phyloP scores from a whole-genome alignment of 2,797 vertebrate species.

The Trachops cirrhosus region DNA sequence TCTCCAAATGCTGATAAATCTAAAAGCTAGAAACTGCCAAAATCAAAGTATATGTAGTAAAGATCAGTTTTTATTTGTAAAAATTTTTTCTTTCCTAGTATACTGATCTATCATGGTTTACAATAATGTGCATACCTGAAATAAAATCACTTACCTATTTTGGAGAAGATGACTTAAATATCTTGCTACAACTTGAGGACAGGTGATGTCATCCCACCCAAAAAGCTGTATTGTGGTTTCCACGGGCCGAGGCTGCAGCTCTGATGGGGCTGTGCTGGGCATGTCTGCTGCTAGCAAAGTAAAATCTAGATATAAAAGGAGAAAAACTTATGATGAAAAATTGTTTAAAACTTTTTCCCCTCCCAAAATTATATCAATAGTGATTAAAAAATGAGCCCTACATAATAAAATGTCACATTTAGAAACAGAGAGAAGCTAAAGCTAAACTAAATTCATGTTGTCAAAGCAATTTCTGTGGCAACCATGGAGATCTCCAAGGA shows the following conservation, averaged over 20 bases:
- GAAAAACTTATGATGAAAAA: slow-evolving; percentile 35
- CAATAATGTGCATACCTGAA: not conserved
- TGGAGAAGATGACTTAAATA: slow-evolving; percentile 94
- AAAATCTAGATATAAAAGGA: slow-evolving; percentile 87
- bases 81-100: not conserved
- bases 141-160: slow-evolving; percentile 87
- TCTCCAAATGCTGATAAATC: not conserved
- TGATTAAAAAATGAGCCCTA: not conserved
- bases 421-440: slow-evolving; percentile 40
- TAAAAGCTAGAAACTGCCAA: not conserved
- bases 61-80: not conserved
- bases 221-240: slow-evolving; percentile 93
- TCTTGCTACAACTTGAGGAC: slow-evolving; percentile 91
- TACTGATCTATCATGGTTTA: not conserved
- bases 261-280: slow-evolving; percentile 90
- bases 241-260: slow-evolving; percentile 93
- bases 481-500: not conserved
- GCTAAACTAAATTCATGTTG: slow-evolving; percentile 1
- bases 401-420: slow-evolving; percentile 25
- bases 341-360: not conserved
- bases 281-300: slow-evolving; percentile 93
- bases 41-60: not conserved
- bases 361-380: not conserved
- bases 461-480: not conserved
- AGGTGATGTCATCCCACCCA: slow-evolving; percentile 97